A percentile compares a stretch with the other conserved stretches of the same genome.
Evolutionary conservation across 2,797 vertebrate species (phyloP).

Genomic region (Galagoides demidoff): DNA sequence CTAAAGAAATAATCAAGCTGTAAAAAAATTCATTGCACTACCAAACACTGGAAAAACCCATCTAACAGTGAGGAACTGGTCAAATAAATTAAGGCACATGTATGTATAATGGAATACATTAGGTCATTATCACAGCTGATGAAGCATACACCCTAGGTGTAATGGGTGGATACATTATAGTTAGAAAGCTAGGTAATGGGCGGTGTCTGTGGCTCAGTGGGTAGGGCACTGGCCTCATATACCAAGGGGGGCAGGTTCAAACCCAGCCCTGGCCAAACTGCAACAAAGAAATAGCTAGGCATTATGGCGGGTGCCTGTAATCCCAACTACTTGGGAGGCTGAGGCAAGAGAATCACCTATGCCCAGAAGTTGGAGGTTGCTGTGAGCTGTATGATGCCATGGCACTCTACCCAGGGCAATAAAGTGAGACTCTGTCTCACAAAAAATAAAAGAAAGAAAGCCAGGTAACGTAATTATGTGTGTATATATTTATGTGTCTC

Average conservation of each 20-base stretch:
- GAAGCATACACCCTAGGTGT: not conserved
- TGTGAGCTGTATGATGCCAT: no score
- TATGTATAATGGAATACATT: not conserved
- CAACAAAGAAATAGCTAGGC: no score
- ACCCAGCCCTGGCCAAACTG: no score
- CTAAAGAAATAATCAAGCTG: conserved; percentile 9
- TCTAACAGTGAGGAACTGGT: conserved; percentile 37
- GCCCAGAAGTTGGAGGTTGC: no score
- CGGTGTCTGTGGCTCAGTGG: no score
- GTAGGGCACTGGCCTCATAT: no score
- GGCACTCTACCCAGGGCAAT: no score
- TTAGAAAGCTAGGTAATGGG: not conserved
- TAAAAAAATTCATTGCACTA: not conserved
- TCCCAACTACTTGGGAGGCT: no score
- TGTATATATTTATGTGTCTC: not conserved
- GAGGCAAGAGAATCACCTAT: no score
- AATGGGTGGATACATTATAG: not conserved
- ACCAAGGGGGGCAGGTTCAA: no score
- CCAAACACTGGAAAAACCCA: not conserved
- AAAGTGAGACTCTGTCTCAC: no score
- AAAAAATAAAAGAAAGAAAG: not conserved
- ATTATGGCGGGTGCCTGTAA: no score
- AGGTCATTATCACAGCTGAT: not conserved
- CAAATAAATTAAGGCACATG: conserved; percentile 51
- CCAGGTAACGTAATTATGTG: not conserved